These are phyloP conservation scores for Synergus gifuensis DNA, from an alignment of 2,888 invertebrate species.

Conservation along the genomic window DNA sequence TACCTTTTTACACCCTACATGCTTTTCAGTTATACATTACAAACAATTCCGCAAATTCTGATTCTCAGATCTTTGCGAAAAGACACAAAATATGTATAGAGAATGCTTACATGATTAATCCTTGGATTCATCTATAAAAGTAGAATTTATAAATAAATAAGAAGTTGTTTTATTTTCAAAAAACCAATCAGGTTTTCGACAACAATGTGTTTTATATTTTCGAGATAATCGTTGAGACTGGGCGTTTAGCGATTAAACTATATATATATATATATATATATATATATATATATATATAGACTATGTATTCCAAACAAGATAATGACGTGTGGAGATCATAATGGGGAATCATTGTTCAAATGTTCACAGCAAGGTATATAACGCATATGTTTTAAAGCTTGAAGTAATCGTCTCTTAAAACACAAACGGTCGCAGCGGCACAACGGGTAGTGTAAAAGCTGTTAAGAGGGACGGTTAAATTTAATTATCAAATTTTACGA, in stretches of 20 bases:
- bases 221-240: constrained; percentile 57
- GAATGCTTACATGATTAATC: too few relatives aligned
- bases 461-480: constrained; percentile 71
- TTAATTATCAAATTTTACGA: constrained; percentile 77
- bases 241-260: constrained; percentile 66
- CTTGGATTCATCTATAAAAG: too few relatives aligned
- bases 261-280: constrained; percentile 49
- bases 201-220: too few relatives aligned
- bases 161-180: too few relatives aligned
- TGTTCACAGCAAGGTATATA: constrained; percentile 65
- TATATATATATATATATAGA: constrained; percentile 51
- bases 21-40: too few relatives aligned
- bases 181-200: too few relatives aligned
- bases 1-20: too few relatives aligned
- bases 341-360: constrained; percentile 71
- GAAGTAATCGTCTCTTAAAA: constrained; percentile 75
- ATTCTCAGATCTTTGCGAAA: too few relatives aligned
- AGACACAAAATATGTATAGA: too few relatives aligned
- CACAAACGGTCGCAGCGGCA: constrained; percentile 61
- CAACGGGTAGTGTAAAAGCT: constrained; percentile 63
- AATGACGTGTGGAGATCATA: constrained; percentile 76
- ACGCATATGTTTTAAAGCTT: constrained; percentile 73
- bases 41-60: too few relatives aligned
- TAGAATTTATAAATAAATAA: too few relatives aligned
- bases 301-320: constrained; percentile 62